Evolutionary conservation across 2,797 vertebrate species (phyloP).

Genomic region (Schizopygopsis malacanthus): DNA sequence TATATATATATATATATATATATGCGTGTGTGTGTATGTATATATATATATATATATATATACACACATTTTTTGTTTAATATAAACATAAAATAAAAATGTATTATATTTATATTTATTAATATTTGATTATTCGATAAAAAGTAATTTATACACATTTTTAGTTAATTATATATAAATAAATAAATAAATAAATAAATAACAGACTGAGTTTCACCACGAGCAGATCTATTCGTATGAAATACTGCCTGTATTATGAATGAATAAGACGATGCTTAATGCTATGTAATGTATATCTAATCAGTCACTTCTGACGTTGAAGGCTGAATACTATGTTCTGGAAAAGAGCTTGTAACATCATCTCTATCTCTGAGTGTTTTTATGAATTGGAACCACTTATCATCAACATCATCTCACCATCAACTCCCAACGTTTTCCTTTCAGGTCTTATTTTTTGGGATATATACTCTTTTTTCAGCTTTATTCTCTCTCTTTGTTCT

Average conservation of each 20-base stretch:
- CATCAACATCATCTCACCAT: not conserved
- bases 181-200: too few species aligned
- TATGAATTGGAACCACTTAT: not conserved
- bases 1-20: too few species aligned
- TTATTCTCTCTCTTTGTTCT: conserved; percentile 9
- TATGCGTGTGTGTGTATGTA: too few species aligned
- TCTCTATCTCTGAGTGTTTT: not conserved
- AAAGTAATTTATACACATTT: not conserved
- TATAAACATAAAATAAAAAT: too few species aligned
- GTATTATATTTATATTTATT: not conserved
- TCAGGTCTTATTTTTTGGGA: not conserved
- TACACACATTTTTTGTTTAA: too few species aligned
- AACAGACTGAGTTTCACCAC: not conserved
- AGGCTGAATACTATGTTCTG: too few species aligned
- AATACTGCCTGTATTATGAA: not conserved
- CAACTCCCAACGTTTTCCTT: not conserved
- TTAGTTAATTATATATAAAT: not conserved
- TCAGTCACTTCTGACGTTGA: not conserved
- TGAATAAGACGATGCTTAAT: not conserved
- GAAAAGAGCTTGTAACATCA: not conserved
- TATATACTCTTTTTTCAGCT: not conserved
- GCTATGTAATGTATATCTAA: not conserved
- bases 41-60: too few species aligned
- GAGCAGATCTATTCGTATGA: not conserved
- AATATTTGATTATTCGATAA: not conserved